Evolutionary conservation across 2,797 vertebrate species (phyloP), one percentile per base, ranked within the genome.

Genomic region (Pangasius mekongensis): DNA sequence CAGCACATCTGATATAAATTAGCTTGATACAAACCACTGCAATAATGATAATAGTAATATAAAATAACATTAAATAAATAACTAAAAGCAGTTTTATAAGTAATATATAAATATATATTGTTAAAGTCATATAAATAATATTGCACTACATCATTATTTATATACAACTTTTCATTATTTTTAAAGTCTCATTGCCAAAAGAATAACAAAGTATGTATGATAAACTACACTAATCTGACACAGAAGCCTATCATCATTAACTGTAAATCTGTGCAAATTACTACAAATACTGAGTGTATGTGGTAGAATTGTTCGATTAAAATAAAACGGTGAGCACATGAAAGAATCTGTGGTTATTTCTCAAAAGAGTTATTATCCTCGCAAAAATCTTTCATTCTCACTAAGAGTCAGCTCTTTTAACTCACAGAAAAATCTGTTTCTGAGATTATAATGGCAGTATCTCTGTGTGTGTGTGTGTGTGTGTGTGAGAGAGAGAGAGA

Each of bases 401-500:
- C n/a, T 80, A 33, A 33, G 58, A 78, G 13, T 43, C 33, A 43
- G 78, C 13, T 43, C 10, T 3, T 60, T 81, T 36, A 39, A 13
- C 54, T 62, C 30, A 27, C 1, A 39, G 47, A 69, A 36, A 84
- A 85, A 58, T 77, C 81, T 54, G 54, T 52, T 69, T 24, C 73
- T 78, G 64, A 66, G 54, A 86, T 87, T 89, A 89, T 66, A 84
- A 66, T 86, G 30, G 5, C 60, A 30, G 49, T 49, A 33, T 86
- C 62, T 54, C 18, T 60, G 30, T n/a, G 39, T 78, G 62, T 83
- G 60, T 49, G 84, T 33, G 77, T 33, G 74, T 54, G 78, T 82
- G 78, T 73, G 30, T 60, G 81, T 43, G 49, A 36, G 86, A 43
- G 67, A 69, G 47, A 62, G 67, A 49, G 52, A 73, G 39, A 47